These are phyloP conservation scores for Atherinomorus stipes DNA, from an alignment of 2,113 vertebrate species.

Conservation along the genomic window DNA sequence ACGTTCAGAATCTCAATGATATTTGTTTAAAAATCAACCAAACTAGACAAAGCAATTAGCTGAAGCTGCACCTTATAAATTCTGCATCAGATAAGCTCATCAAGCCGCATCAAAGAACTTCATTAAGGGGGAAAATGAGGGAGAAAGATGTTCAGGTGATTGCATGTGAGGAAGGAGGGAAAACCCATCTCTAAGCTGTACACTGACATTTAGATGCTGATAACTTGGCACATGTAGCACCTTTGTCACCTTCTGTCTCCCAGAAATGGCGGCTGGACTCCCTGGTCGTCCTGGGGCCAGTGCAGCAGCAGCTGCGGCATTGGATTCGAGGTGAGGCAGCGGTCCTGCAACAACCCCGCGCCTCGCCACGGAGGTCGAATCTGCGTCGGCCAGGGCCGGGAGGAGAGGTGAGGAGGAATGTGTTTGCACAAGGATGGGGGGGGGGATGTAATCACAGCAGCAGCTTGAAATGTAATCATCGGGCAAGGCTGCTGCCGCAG, in stretches of 20 bases:
- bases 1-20: background rate
- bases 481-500: background rate
- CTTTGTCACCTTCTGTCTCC: background rate
- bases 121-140: too few relatives aligned
- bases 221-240: background rate
- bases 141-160: too few relatives aligned
- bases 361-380: constrained; percentile 93
- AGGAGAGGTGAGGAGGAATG: constrained; percentile 89
- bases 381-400: constrained; percentile 94
- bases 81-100: background rate
- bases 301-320: constrained; percentile 97
- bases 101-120: too few relatives aligned
- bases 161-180: too few relatives aligned
- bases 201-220: background rate
- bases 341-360: constrained; percentile 94
- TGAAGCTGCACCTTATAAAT: background rate
- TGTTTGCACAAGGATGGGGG: background rate
- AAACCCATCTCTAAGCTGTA: background rate
- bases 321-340: constrained; percentile 95
- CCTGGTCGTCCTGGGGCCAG: constrained; percentile 94
- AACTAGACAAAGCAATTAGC: background rate
- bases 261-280: constrained; percentile 97
- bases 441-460: background rate
- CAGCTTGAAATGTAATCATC: too few relatives aligned
- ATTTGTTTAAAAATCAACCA: background rate